These are phyloP conservation scores for Oscheius sp. DNA, from an alignment of 2,888 invertebrate species.

Conservation along the genomic window DNA sequence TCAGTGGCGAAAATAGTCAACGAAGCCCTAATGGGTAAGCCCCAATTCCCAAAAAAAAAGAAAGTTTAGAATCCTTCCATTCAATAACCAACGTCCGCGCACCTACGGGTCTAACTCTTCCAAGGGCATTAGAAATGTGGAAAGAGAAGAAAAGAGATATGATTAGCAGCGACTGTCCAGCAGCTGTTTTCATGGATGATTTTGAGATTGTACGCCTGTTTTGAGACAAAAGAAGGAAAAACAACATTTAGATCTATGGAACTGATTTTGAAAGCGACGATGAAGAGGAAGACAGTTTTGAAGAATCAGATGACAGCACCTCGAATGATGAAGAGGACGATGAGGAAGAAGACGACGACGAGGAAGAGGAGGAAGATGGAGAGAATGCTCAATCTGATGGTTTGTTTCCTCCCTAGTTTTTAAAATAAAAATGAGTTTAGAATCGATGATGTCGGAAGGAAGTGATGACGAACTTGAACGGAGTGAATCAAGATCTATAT, in stretches of 20 bases:
- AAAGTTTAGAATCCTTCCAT: not conserved
- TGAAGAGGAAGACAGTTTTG: not conserved
- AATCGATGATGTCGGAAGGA: not conserved
- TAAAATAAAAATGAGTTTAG: not conserved
- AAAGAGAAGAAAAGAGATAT: not conserved
- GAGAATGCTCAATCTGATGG: not conserved
- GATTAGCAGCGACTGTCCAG: not conserved
- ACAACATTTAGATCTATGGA: conserved; percentile 2
- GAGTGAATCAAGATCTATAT: no score
- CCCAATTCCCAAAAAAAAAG: not conserved
- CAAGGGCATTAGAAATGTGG: not conserved
- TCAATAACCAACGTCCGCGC: not conserved
- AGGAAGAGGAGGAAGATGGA: not conserved
- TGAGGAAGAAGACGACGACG: not conserved
- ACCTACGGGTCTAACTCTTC: not conserved
- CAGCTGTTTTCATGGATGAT: not conserved
- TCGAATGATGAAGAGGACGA: not conserved
- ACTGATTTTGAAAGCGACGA: not conserved
- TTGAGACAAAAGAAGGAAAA: not conserved
- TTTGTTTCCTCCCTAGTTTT: not conserved
- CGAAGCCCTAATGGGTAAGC: conserved; percentile 1
- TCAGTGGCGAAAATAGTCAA: not conserved
- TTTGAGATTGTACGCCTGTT: not conserved
- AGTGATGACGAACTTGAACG: not conserved
- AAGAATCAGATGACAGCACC: not conserved